These are phyloP conservation scores for Sturmia bella DNA, from an alignment of 2,888 invertebrate genomes.

Conservation along the genomic window DNA sequence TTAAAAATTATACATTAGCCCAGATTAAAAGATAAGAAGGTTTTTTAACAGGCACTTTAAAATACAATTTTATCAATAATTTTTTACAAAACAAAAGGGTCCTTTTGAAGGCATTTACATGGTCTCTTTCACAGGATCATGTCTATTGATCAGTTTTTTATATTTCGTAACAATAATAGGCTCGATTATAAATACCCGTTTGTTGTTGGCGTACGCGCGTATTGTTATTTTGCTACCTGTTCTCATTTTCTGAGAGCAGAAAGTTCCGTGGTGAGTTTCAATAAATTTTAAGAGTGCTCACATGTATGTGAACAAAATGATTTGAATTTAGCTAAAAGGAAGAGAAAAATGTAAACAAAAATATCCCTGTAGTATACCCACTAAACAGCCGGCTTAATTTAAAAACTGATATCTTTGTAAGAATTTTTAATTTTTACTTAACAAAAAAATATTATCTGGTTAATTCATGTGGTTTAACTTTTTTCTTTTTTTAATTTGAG, in stretches of 20 bases:
- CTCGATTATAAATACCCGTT: conserved; percentile 17
- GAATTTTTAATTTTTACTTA: too few relatives aligned
- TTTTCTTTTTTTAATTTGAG: too few relatives aligned
- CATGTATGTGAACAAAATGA: conserved; percentile 28
- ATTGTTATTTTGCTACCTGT: conserved; percentile 30
- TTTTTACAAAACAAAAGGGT: conserved; percentile 3
- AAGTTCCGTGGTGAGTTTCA: conserved; percentile 32
- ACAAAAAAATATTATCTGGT: too few relatives aligned
- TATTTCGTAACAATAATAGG: neutral
- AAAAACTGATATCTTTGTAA: neutral
- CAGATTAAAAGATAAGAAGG: conserved; percentile 12
- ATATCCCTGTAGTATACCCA: too few relatives aligned
- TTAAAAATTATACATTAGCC: conserved; percentile 1
- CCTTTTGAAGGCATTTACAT: conserved; percentile 26
- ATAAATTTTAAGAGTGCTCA: conserved; percentile 29
- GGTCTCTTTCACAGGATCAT: conserved; percentile 35
- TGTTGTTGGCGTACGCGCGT: neutral
- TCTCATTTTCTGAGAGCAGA: conserved; percentile 14
- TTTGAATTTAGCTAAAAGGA: neutral
- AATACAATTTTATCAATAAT: conserved; percentile 16
- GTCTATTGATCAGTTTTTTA: conserved; percentile 1
- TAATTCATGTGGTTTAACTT: too few relatives aligned
- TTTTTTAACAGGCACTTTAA: neutral
- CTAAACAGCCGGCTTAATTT: conserved; percentile 3
- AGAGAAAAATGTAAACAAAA: conserved; percentile 27